Conservation (phyloP, 2,888 invertebrate species). For the Ichneumon xanthorius region DNA sequence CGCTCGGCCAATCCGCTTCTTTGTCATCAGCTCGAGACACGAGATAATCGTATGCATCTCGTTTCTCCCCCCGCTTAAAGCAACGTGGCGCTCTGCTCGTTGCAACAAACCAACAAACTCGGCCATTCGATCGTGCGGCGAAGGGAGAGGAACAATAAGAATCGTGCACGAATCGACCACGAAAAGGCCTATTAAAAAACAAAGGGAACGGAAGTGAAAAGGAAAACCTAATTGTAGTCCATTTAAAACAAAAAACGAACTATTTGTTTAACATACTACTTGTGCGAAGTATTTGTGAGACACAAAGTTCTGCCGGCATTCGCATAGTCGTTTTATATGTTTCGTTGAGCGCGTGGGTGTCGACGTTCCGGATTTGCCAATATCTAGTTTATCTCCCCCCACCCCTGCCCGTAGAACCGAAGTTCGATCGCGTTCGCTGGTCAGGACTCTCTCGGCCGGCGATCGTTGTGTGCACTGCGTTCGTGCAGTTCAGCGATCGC, state of each 20-base stretch:
- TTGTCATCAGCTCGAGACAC: not conserved
- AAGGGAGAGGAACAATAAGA: conserved; percentile 6
- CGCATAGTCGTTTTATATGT: not conserved
- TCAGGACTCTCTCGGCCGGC: conserved; percentile 18
- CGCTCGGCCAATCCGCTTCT: conserved; percentile 8
- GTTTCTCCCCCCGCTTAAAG: not conserved
- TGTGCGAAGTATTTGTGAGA: not conserved
- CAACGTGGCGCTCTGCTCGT: not conserved
- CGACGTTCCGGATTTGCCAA: not conserved
- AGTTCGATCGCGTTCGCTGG: conserved; percentile 1
- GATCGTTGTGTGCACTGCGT: conserved; percentile 45
- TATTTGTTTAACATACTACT: not conserved
- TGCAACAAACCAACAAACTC: not conserved
- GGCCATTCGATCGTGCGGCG: conserved; percentile 47
- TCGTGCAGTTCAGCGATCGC: not conserved
- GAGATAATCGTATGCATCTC: not conserved
- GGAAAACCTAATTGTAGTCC: not conserved
- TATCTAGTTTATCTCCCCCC: not conserved
- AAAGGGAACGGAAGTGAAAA: not conserved
- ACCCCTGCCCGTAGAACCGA: not conserved
- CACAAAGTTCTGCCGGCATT: not conserved
- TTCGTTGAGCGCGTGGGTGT: not conserved
- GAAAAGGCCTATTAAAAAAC: conserved; percentile 9
- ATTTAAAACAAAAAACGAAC: not conserved
- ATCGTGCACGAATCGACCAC: conserved; percentile 5